Evolutionary conservation across 2,797 vertebrate genomes (phyloP), one percentile per base, ranked within the genome.

Genomic region (Ctenochaetus hawaiiensis): DNA sequence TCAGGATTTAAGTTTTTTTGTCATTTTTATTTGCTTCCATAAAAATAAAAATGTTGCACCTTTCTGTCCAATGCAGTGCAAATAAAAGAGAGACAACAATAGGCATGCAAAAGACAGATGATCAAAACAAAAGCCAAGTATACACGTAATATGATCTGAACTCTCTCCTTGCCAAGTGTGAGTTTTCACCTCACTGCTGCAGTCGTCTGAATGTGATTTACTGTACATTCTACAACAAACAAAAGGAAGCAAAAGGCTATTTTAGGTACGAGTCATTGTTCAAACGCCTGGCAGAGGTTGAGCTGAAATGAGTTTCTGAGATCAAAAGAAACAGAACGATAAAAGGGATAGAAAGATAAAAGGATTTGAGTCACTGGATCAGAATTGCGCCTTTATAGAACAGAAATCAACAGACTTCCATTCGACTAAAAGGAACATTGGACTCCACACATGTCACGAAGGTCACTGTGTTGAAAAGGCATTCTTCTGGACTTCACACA

Each of bases 291-390:
- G 43, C 77, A 49, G 78, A 84, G 67, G 68, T 75, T 82, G 82
- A 86, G 78, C 77, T 82, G 81, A 90, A 91, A 91, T 88, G 71
- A 90, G 78, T 92, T 92, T 86, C 63, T 64, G 41, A 85, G 81
- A 92, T 92, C 84, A 94, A 91, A 91, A 86, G 86, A 86, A 89
- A 75, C 43, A 47, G 73, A 80, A 81, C 80, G 72, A 88, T 89
- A 75, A 88, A 91, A 88, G 72, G 63, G 63, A 79, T 51, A 60
- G 77, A 60, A 77, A 84, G 84, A 93, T 87, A 84, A 90, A 90
- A 85, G 83, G 81, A 81, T 82, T 60, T 72, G 81, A 89, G 87
- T 84, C 76, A 71, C 48, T 81, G 73, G 83, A 84, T 86, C 72
- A 78, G 72, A 66, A 67, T 71, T 60, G 62, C 3, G 44, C 74